These are phyloP conservation scores for Psephotus haematonotus DNA, from an alignment of 2,113 vertebrate genomes.

Conservation along the genomic window DNA sequence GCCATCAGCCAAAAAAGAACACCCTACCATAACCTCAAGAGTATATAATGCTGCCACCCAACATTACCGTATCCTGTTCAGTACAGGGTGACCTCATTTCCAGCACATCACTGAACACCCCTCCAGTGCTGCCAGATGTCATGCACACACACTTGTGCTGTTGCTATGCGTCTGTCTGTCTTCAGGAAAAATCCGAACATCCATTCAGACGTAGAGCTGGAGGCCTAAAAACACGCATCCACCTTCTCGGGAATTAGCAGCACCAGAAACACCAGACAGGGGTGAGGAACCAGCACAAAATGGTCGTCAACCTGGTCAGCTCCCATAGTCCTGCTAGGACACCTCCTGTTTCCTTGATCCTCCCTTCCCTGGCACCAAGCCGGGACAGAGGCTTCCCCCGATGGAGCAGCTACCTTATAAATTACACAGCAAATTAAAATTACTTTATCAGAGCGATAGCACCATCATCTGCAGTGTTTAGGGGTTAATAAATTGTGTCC, in stretches of 20 bases:
- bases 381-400: not conserved
- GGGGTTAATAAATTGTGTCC: not conserved
- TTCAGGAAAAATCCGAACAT: not conserved
- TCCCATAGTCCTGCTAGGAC: not conserved
- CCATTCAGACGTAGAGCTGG: not conserved
- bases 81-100: not conserved
- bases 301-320: not conserved
- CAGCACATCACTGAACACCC: not conserved
- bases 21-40: not conserved
- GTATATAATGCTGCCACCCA: not conserved
- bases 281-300: not conserved
- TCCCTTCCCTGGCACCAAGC: not conserved
- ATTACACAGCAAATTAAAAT: not conserved
- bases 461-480: not conserved
- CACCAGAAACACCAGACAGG: not conserved
- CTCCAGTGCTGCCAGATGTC: not conserved
- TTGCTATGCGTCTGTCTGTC: not conserved
- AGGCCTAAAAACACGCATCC: not conserved
- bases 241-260: not conserved
- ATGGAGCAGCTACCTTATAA: not conserved
- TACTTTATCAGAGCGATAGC: not conserved
- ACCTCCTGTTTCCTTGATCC: not conserved
- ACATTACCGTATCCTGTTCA: not conserved
- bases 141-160: not conserved
- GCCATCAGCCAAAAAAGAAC: not conserved